These are phyloP conservation scores for Crambe crambe DNA, from an alignment of 37 sponge, comb jelly and placozoan genomes.

Conservation along the genomic window DNA sequence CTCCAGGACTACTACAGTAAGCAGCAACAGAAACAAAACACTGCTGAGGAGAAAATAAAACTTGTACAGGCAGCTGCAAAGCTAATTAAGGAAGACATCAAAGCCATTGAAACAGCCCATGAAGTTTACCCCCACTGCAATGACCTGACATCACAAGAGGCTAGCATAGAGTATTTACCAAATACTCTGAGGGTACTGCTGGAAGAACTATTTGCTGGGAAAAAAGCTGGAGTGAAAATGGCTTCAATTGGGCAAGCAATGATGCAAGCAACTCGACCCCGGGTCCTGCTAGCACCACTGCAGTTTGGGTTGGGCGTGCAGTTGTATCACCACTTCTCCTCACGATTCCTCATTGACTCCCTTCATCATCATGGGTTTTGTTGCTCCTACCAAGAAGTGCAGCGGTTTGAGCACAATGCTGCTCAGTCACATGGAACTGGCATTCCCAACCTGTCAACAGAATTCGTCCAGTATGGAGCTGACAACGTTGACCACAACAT, in stretches of 20 bases:
- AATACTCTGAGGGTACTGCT: conserved; percentile 22
- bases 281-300: conserved; percentile 45
- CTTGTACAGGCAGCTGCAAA: conserved; percentile 45
- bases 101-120: conserved; percentile 34
- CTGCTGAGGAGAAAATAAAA: conserved; percentile 12
- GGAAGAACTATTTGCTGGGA: conserved; percentile 24
- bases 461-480: conserved; percentile 39
- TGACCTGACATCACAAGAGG: conserved; percentile 18
- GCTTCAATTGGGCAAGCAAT: no score
- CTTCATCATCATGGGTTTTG: conserved; percentile 50
- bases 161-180: conserved; percentile 20
- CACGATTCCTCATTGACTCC: conserved; percentile 43
- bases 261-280: conserved; percentile 45
- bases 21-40: conserved; percentile 4
- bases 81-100: no score
- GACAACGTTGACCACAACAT: conserved; percentile 33
- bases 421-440: conserved; percentile 29
- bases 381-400: conserved; percentile 22
- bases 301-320: conserved; percentile 36
- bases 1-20: conserved; percentile 46
- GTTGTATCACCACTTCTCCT: conserved; percentile 40
- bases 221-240: conserved; percentile 14
- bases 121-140: conserved; percentile 21
- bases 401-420: conserved; percentile 23
- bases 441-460: conserved; percentile 31